Conservation (phyloP, 2,888 invertebrate genomes). For the Hydrotaea cyrtoneurina region DNA sequence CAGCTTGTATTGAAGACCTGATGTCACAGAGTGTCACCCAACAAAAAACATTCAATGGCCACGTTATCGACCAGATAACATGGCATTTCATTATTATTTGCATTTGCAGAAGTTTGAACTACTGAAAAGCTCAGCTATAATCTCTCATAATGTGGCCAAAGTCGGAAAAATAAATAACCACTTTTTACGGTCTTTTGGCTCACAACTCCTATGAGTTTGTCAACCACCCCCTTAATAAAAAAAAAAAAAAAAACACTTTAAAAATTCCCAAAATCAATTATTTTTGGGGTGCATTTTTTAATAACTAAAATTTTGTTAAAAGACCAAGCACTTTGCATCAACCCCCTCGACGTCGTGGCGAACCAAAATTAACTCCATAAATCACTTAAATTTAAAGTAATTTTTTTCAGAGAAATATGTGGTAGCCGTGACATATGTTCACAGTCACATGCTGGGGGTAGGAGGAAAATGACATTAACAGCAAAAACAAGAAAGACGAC, state of each 20-base stretch:
- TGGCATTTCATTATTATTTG: no score
- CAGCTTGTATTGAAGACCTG: no score
- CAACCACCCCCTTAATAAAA: neutral
- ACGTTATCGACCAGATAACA: no score
- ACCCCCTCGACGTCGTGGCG: neutral
- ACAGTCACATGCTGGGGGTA: slow-evolving; percentile 13
- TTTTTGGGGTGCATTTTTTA: neutral
- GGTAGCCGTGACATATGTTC: slow-evolving; percentile 11
- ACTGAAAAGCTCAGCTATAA: no score
- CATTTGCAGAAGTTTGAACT: no score
- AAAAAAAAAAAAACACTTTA: no score
- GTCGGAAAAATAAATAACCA: no score
- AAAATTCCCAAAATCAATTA: neutral
- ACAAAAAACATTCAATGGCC: no score
- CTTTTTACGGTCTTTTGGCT: no score
- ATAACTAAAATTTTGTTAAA: neutral
- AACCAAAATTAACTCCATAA: slow-evolving; percentile 34
- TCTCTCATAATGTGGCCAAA: no score
- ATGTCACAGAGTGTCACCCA: no score
- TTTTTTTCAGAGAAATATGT: slow-evolving; percentile 20
- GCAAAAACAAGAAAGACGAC: slow-evolving; percentile 3
- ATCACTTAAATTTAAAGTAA: slow-evolving; percentile 31
- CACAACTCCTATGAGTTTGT: no score
- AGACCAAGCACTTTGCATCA: neutral
- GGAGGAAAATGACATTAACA: slow-evolving; percentile 14